A percentile compares a stretch with the other conserved stretches of the same genome.
Evolutionary conservation across 2,888 invertebrate species (phyloP).

Genomic region (Hemicrepidius hirtus): DNA sequence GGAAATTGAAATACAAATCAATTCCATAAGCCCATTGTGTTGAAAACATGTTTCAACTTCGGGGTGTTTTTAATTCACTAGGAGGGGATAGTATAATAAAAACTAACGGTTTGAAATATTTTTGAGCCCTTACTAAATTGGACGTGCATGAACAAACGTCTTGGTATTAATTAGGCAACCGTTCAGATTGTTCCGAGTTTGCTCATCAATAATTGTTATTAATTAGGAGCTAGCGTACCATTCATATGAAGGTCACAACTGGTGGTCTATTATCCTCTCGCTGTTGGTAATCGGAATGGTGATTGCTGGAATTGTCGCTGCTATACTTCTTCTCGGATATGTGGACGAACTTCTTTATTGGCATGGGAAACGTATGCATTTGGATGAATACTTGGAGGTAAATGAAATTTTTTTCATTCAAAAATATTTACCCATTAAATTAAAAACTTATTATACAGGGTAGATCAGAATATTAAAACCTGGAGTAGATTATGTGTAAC

Average conservation of each 20-base stretch:
- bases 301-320: slow-evolving; percentile 90
- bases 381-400: slow-evolving; percentile 88
- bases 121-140: slow-evolving; percentile 15
- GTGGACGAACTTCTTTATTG: slow-evolving; percentile 92
- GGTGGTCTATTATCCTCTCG: slow-evolving; percentile 91
- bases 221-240: slow-evolving; percentile 84
- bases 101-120: slow-evolving; percentile 6
- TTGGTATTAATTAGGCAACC: slow-evolving; percentile 11
- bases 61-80: slow-evolving; percentile 3
- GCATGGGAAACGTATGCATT: slow-evolving; percentile 90
- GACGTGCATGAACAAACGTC: slow-evolving; percentile 19
- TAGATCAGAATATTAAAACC: no score
- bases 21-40: not conserved
- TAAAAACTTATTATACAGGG: no score
- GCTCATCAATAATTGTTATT: slow-evolving; percentile 24
- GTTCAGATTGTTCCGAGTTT: not conserved
- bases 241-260: slow-evolving; percentile 88
- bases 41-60: not conserved
- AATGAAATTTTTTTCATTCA: slow-evolving; percentile 14
- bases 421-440: no score
- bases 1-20: slow-evolving; percentile 13
- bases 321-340: slow-evolving; percentile 91
- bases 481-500: no score
- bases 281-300: slow-evolving; percentile 90
- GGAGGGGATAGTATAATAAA: not conserved